Evolutionary conservation across 2,888 invertebrate genomes (phyloP).

Genomic region (Lypha dubia): DNA sequence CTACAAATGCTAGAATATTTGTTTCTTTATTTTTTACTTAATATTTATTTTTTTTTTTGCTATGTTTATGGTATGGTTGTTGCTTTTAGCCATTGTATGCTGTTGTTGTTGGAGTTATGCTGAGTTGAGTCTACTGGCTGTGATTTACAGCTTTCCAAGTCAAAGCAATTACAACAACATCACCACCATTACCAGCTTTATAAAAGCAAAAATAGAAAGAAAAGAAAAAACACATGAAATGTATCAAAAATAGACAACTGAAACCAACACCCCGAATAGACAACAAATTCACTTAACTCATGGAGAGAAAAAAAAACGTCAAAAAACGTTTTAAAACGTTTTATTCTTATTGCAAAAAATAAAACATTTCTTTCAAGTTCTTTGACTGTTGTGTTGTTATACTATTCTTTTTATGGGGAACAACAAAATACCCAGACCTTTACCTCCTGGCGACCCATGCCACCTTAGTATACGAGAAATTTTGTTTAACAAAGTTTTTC

Average conservation of each 20-base stretch:
- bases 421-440: slow-evolving; percentile 51
- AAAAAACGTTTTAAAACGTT: slow-evolving; percentile 58
- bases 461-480: slow-evolving; percentile 16
- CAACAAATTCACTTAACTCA: slow-evolving; percentile 58
- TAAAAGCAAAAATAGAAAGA: slow-evolving; percentile 10
- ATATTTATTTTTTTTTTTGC: slow-evolving; percentile 2
- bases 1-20: slow-evolving; percentile 51
- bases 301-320: background rate
- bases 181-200: slow-evolving; percentile 51
- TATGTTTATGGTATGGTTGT: slow-evolving; percentile 7
- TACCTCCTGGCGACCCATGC: slow-evolving; percentile 11
- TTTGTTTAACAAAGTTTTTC: slow-evolving; percentile 53
- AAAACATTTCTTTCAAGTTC: slow-evolving; percentile 49
- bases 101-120: slow-evolving; percentile 27
- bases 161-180: slow-evolving; percentile 73
- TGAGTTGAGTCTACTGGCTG: slow-evolving; percentile 70
- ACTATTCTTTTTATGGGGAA: slow-evolving; percentile 36
- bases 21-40: too few relatives aligned
- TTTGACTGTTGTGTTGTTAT: slow-evolving; percentile 38
- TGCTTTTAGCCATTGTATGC: slow-evolving; percentile 47
- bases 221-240: slow-evolving; percentile 24
- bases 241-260: slow-evolving; percentile 55
- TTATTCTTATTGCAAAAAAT: slow-evolving; percentile 50
- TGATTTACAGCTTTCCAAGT: slow-evolving; percentile 74
- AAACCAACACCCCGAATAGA: slow-evolving; percentile 66